Evolutionary conservation across 2,797 vertebrate genomes (phyloP), one percentile per base, ranked within the genome.

Genomic region (Ctenosaura bakeri): DNA sequence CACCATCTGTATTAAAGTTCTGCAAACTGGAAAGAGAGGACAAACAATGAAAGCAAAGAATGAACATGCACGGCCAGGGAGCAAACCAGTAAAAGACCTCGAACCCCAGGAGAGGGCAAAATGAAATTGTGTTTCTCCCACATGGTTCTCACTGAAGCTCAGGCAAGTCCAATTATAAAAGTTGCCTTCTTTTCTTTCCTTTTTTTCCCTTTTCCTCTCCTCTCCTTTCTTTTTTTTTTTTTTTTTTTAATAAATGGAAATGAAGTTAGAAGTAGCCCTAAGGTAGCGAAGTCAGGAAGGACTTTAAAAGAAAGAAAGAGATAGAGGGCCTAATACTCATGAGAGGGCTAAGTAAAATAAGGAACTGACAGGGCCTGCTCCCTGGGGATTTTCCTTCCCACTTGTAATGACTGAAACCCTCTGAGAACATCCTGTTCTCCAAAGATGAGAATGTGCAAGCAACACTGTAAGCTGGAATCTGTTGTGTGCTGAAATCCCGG

Each of bases 51-150:
- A 0, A 91, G 29, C 22, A 69, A 69, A 26, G 89, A 87, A 91
- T 12, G 83, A 89, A 10, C 24, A 85, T 42, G 20, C 4, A 32
- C 50, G 93, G 42, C 56, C 12, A 1, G 76, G 83, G 87, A 71
- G 10, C 16, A 81, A 71, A 22, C 2, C 2, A 20, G 29, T 54
- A 59, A 88, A 89, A 62, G 52, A 77, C 84, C 88, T 84, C 76
- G 81, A 3, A 83, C 64, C 85, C 91, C 86, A 46, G 9, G 69
- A 88, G 64, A 82, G 42, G 59, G 46, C 8, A 52, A 3, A 54
- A 82, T 87, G 85, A 94, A 95, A 91, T 66, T 24, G 26, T n/a
- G 13, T 89, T 20, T 89, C 83, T 92, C 83, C 12, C 42, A 87
- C 90, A 90, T 16, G 54, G 93, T 92, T 87, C 83, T 4, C 7